Evolutionary conservation across 2,797 vertebrate species (phyloP), one percentile per base, ranked within the genome.

Genomic region (Euthynnus affinis): DNA sequence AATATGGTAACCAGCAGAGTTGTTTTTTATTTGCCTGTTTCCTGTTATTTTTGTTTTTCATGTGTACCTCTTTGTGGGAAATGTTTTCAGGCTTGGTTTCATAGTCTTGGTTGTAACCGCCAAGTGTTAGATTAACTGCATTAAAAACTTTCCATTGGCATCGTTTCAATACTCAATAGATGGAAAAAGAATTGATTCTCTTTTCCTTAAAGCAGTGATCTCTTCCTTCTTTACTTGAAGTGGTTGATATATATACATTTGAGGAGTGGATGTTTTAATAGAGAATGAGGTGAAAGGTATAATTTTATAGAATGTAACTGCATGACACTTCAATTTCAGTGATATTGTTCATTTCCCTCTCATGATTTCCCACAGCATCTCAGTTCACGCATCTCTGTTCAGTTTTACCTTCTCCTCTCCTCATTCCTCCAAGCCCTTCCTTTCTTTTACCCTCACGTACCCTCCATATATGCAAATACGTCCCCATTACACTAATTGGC

Each of bases 401-500:
- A 34, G 29, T 51, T 71, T 46, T 23, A 66, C 66, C 17, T 32
- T 56, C 25, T 66, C 20, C 15, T 59, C 15, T 44, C 17, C 15
- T 60, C 52, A 34, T 68, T 76, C 23, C 59, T 69, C 12, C 42
- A 53, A n/a, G 46, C 56, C 73, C 67, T n/a, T 66, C 44, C 61
- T 67, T 46, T 84, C 71, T 60, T 61, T 66, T 58, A 62, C 52
- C 67, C 67, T n/a, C 48, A 42, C 59, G 4, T 51, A 57, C 55
- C 48, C 59, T 75, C 65, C 55, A 12, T 44, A 22, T 80, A 88
- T 91, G 84, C 80, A 92, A 92, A 92, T 88, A 82, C 3, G 0
- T 57, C 23, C 32, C 75, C 78, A 86, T 89, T 91, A 90, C 76
- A 80, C 74, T 89, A 92, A 93, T 91, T 92, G 90, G 68, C 84